phyloP scores from a whole-genome alignment of 2,113 vertebrate genomes.

The Abramis brama region DNA sequence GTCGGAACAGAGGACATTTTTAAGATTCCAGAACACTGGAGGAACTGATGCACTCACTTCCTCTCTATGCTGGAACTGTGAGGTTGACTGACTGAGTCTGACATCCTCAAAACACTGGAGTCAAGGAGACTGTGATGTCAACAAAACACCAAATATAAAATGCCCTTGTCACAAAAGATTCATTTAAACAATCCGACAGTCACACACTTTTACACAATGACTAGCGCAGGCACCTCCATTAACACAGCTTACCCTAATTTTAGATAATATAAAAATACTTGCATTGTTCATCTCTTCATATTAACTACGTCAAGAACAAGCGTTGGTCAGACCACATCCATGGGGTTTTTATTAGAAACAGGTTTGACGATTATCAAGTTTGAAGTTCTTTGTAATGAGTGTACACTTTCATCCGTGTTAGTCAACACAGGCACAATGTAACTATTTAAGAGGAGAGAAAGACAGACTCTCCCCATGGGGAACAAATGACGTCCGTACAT shows the following conservation, averaged over 20 bases:
- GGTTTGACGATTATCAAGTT: background rate
- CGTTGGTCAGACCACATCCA: background rate
- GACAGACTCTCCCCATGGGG: conserved; percentile 41
- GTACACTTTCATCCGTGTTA: conserved; percentile 12
- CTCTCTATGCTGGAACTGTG: background rate
- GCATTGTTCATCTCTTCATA: background rate
- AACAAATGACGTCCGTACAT: conserved; percentile 43
- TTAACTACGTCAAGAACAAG: background rate
- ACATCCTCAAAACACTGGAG: conserved; percentile 23
- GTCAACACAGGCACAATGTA: conserved; percentile 26
- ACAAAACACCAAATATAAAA: conserved; percentile 3
- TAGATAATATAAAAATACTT: background rate
- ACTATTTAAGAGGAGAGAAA: conserved; percentile 20
- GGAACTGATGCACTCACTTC: conserved; percentile 13
- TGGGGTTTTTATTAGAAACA: conserved; percentile 24
- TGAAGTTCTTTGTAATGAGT: conserved; percentile 1
- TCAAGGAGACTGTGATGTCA: conserved; percentile 17
- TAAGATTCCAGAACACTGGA: conserved; percentile 35
- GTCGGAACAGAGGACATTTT: conserved; percentile 41
- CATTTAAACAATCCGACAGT: background rate
- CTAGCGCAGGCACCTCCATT: background rate
- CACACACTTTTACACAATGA: background rate
- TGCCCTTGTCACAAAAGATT: background rate
- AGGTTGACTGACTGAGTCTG: background rate
- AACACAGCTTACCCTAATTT: background rate